These are phyloP conservation scores for Geotrypetes seraphini DNA, from an alignment of 2,797 vertebrate species.

Conservation along the genomic window DNA sequence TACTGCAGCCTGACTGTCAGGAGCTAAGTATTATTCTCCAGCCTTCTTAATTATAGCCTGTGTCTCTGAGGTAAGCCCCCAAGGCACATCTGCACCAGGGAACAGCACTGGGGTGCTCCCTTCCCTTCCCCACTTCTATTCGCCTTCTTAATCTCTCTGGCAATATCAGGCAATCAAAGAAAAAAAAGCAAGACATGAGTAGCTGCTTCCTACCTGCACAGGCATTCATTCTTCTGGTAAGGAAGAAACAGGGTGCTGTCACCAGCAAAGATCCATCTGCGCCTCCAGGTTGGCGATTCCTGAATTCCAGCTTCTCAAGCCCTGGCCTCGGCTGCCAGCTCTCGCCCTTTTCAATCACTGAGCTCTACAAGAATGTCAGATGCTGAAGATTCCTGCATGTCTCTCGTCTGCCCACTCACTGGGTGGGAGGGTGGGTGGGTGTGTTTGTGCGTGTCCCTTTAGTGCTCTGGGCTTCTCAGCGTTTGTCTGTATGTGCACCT, in stretches of 20 bases:
- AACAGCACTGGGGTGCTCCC: neutral
- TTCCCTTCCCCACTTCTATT: conserved; percentile 4
- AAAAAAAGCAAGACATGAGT: neutral
- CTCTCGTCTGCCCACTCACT: neutral
- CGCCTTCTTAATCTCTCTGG: neutral
- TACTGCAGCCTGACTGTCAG: neutral
- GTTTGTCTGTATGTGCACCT: neutral
- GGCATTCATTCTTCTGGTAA: conserved; percentile 3
- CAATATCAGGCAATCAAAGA: neutral
- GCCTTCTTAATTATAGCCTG: neutral
- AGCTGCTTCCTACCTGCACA: conserved; percentile 2
- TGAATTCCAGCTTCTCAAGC: conserved; percentile 1
- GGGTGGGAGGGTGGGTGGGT: conserved; percentile 3
- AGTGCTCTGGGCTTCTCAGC: conserved; percentile 1
- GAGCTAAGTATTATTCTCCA: neutral
- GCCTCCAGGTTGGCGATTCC: no score
- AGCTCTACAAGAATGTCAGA: no score
- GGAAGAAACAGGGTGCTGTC: neutral
- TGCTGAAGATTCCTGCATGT: conserved; percentile 1
- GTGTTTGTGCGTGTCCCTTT: neutral
- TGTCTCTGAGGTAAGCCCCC: neutral
- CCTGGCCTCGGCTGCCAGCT: conserved; percentile 9
- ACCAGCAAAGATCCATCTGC: conserved; percentile 1
- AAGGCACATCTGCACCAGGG: neutral
- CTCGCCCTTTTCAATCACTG: no score